A percentile compares a stretch with the other conserved stretches of the same genome.
These are phyloP conservation scores for Euleptes europaea DNA, from an alignment of 2,113 vertebrate genomes.

Conservation along the genomic window DNA sequence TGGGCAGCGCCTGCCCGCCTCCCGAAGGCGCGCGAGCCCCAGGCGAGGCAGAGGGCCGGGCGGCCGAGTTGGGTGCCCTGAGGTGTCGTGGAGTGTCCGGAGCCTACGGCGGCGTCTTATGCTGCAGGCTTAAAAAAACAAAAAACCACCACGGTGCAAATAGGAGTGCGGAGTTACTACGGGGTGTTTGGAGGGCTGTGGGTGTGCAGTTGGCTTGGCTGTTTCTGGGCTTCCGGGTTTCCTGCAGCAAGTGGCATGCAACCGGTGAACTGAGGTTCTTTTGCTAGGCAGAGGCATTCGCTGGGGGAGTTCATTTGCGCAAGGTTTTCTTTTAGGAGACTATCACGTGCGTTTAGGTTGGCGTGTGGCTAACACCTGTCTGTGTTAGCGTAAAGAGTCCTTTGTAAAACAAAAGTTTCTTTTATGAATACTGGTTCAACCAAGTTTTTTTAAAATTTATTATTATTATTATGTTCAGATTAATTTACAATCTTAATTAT, in stretches of 20 bases:
- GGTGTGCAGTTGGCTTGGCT: background rate
- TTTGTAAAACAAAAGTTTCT: background rate
- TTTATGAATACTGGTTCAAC: background rate
- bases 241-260: background rate
- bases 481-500: too few species aligned
- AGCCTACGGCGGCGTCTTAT: background rate
- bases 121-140: too few species aligned
- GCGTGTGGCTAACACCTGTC: background rate
- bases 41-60: background rate
- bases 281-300: background rate
- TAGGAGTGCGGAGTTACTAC: too few species aligned
- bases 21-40: background rate
- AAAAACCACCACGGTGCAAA: too few species aligned
- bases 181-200: background rate
- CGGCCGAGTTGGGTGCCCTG: too few species aligned
- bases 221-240: background rate
- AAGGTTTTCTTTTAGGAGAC: background rate
- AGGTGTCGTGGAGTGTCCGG: background rate
- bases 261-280: too few species aligned
- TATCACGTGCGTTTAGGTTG: background rate
- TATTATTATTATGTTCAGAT: too few species aligned
- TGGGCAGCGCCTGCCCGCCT: background rate
- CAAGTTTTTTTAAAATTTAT: too few species aligned
- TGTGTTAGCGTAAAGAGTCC: background rate
- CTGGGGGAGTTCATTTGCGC: background rate